Evolutionary conservation across 1,140 invertebrate species (phyloP).

Genomic region (Harpegnathos saltator): DNA sequence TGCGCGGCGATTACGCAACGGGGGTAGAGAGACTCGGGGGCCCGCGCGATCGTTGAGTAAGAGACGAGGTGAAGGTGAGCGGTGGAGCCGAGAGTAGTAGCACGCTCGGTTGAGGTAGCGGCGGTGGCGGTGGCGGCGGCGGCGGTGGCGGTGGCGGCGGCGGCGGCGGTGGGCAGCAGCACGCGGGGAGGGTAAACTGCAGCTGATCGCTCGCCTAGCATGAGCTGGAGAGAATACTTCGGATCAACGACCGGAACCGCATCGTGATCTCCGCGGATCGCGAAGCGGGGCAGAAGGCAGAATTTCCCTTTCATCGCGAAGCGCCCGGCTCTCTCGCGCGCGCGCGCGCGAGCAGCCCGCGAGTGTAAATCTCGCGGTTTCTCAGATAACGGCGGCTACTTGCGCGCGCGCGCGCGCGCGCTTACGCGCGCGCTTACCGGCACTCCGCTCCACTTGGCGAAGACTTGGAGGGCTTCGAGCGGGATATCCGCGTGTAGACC

Average conservation of each 20-base stretch:
- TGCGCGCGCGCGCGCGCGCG: conserved; percentile 22
- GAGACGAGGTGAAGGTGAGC: conserved; percentile 78
- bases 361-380: conserved; percentile 39
- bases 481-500: neutral
- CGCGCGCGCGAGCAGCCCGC: conserved; percentile 15
- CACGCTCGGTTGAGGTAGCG: neutral
- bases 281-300: conserved; percentile 56
- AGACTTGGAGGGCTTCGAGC: neutral
- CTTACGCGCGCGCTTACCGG: conserved; percentile 20
- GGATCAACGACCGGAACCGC: conserved; percentile 67
- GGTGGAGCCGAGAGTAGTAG: conserved; percentile 68
- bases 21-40: conserved; percentile 69
- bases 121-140: neutral
- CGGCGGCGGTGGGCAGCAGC: neutral
- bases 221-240: conserved; percentile 54
- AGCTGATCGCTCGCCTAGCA: conserved; percentile 65
- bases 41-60: conserved; percentile 73
- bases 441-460: conserved; percentile 28
- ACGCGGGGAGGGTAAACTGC: conserved; percentile 51
- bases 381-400: conserved; percentile 56
- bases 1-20: conserved; percentile 71
- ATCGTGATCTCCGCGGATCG: conserved; percentile 35
- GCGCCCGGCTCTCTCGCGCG: conserved; percentile 33
- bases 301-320: conserved; percentile 61
- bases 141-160: neutral